Percentiles rank a stretch among this genome's conserved stretches.
These are phyloP conservation scores for Miltochrista miniata DNA, from an alignment of 2,888 invertebrate species.

Conservation along the genomic window DNA sequence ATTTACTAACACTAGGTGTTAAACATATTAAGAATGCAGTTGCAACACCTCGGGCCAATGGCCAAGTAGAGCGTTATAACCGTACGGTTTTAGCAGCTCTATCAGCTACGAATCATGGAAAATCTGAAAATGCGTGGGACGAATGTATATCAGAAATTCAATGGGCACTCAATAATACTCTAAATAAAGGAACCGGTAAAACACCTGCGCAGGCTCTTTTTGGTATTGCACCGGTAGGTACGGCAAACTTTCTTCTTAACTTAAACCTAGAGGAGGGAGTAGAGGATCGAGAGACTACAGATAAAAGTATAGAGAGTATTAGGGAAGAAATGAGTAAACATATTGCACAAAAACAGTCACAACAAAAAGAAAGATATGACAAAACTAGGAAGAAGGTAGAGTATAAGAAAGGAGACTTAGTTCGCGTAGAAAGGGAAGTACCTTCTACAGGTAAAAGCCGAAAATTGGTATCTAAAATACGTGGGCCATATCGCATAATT, in stretches of 20 bases:
- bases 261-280: background rate
- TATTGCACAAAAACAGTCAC: background rate
- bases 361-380: slow-evolving; percentile 6
- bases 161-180: background rate
- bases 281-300: background rate
- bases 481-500: slow-evolving; percentile 20
- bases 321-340: background rate
- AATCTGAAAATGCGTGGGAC: background rate
- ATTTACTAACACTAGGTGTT: slow-evolving; percentile 7
- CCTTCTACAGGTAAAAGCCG: slow-evolving; percentile 19
- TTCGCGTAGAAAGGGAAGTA: slow-evolving; percentile 17
- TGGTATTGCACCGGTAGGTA: background rate
- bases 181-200: background rate
- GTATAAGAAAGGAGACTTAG: slow-evolving; percentile 17
- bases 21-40: slow-evolving; percentile 15
- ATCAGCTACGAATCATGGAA: background rate
- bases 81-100: background rate
- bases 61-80: slow-evolving; percentile 4
- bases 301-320: background rate
- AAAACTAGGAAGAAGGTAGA: background rate
- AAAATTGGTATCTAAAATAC: slow-evolving; percentile 20
- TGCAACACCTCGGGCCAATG: slow-evolving; percentile 7
- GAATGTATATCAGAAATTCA: background rate
- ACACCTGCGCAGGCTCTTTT: background rate
- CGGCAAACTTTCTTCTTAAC: too few relatives aligned